These are phyloP conservation scores for Hyposoter didymator DNA, from an alignment of 2,888 invertebrate genomes.

Conservation along the genomic window DNA sequence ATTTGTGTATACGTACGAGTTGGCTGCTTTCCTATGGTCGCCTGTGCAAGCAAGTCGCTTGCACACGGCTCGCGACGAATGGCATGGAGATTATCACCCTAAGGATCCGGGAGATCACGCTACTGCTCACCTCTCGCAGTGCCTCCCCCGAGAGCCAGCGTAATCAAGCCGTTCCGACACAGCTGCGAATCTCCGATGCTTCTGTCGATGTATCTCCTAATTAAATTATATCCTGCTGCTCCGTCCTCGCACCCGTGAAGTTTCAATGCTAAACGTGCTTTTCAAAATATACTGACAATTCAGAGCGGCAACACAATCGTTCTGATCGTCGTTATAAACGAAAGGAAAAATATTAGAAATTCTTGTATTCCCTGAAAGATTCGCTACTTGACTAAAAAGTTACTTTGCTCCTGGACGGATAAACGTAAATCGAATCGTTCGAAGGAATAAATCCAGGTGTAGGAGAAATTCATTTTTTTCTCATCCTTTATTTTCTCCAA, in stretches of 20 bases:
- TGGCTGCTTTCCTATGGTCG: not conserved
- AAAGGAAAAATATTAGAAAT: not conserved
- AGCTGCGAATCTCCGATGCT: constrained; percentile 49
- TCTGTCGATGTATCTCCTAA: constrained; percentile 56
- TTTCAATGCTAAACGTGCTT: constrained; percentile 22
- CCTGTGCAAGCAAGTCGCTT: constrained; percentile 35
- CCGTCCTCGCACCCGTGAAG: not conserved
- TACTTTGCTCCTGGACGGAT: not conserved
- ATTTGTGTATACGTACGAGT: not conserved
- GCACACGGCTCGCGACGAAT: constrained; percentile 46
- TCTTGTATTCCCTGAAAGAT: not conserved
- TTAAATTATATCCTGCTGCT: constrained; percentile 68
- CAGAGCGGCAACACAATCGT: constrained; percentile 4
- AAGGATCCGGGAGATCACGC: constrained; percentile 39
- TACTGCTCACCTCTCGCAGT: constrained; percentile 36
- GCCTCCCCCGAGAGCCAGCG: constrained; percentile 60
- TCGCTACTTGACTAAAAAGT: not conserved
- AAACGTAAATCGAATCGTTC: not conserved
- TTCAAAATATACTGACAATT: not conserved
- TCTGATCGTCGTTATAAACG: not conserved
- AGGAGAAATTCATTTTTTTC: not conserved
- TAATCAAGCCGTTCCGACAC: constrained; percentile 68
- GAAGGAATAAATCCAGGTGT: not conserved
- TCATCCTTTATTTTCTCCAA: not conserved
- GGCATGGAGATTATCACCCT: constrained; percentile 58